Evolutionary conservation across 2,797 vertebrate species (phyloP), one percentile per base, ranked within the genome.

Genomic region (Hydrophis major): DNA sequence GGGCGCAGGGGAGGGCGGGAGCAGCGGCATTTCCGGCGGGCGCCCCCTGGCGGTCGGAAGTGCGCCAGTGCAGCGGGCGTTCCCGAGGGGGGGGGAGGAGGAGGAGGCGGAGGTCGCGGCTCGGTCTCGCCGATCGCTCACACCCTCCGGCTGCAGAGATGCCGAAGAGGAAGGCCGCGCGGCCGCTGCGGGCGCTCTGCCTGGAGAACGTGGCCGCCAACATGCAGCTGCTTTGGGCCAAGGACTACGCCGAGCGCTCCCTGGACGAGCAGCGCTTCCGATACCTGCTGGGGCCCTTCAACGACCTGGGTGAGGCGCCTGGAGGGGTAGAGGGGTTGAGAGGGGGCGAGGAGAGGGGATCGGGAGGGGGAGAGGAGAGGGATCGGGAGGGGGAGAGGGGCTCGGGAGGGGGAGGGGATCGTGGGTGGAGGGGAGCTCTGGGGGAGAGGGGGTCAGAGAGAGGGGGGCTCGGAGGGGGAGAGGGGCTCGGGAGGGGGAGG

Each of bases 221-320:
- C 97, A 98, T 99, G 98, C 98, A 98, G 94, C 95, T 95, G 0
- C 1, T 98, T 83, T 99, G 98, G 98, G 97, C 93, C 93, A 98
- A 97, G 94, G 98, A 99, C 95, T 99, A 99, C 50, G 94, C 97
- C 0, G 97, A 98, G 32, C 98, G 98, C 25, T 98, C 98, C 97
- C 96, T 98, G 96, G 98, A 98, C 3, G 97, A 98, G n/a, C 98
- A 98, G 88, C 95, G 94, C 10, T 99, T 99, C 96, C 98, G 98
- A 94, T 97, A 98, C 95, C 89, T 99, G 93, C 97, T 98, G 97
- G 98, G 98, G 0, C 98, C 98, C 90, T 99, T 99, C 96, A 98
- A 96, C 7, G 92, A 97, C 7, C 97, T 99, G 89, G 97, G 98
- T 99, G 97, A 98, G 98, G 18, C 14, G 13, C 3, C 22, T 0